Evolutionary conservation across 2,888 invertebrate species (phyloP).

Genomic region (Corbicula japonica): DNA sequence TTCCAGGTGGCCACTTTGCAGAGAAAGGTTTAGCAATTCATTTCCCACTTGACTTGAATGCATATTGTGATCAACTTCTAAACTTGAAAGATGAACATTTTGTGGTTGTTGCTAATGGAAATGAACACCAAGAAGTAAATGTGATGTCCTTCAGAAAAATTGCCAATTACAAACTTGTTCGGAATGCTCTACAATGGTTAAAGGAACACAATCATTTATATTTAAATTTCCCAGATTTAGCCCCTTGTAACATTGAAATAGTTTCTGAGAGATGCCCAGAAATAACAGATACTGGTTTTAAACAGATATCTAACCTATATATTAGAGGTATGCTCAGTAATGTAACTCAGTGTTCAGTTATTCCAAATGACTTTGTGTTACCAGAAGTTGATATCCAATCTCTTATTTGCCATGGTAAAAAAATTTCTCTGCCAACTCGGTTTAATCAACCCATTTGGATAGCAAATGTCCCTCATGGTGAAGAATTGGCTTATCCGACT

Average conservation of each 20-base stretch:
- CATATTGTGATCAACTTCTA: conserved; percentile 18
- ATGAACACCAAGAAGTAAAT: neutral
- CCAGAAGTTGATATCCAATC: conserved; percentile 34
- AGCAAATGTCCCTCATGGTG: conserved; percentile 16
- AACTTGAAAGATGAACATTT: conserved; percentile 12
- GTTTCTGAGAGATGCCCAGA: neutral
- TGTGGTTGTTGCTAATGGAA: neutral
- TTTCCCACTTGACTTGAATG: conserved; percentile 44
- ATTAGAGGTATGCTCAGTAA: conserved; percentile 10
- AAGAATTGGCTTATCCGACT: conserved; percentile 25
- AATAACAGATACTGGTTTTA: no score
- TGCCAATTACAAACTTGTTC: conserved; percentile 16
- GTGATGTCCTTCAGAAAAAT: conserved; percentile 17
- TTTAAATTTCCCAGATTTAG: conserved; percentile 19
- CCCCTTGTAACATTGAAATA: neutral
- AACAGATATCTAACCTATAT: neutral
- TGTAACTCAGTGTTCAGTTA: conserved; percentile 32
- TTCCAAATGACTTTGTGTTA: conserved; percentile 30
- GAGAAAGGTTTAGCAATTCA: conserved; percentile 56
- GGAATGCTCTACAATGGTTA: conserved; percentile 43
- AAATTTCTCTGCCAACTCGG: conserved; percentile 10
- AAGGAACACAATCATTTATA: conserved; percentile 47
- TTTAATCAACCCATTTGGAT: conserved; percentile 32
- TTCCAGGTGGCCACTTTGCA: conserved; percentile 56
- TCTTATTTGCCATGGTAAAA: conserved; percentile 9